Percentiles rank a stretch among this genome's conserved stretches.
These are phyloP conservation scores for Echeneis naucrates DNA, from an alignment of 2,797 vertebrate genomes.

Conservation along the genomic window DNA sequence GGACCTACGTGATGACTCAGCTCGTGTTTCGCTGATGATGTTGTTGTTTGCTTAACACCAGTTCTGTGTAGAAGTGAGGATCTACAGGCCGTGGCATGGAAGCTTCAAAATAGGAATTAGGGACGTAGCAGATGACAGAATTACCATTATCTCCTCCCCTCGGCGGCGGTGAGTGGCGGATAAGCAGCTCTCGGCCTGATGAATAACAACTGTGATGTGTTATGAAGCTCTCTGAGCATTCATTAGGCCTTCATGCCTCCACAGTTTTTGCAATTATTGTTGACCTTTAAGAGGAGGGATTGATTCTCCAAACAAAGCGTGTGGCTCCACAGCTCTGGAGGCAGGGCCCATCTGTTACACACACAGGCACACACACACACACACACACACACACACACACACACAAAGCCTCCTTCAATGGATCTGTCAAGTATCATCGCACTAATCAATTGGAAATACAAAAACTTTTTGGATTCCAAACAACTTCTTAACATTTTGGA, in stretches of 20 bases:
- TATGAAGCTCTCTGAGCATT: slow-evolving; percentile 54
- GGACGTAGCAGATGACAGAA: slow-evolving; percentile 15
- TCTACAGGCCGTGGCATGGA: not conserved
- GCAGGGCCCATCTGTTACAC: slow-evolving; percentile 35
- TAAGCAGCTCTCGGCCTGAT: slow-evolving; percentile 31
- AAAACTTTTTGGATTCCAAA: not conserved
- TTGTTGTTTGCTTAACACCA: too few species aligned
- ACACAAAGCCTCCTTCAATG: slow-evolving; percentile 2
- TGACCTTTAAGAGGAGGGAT: slow-evolving; percentile 59
- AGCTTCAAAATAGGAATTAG: not conserved
- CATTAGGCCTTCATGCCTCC: slow-evolving; percentile 44
- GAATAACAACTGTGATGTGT: slow-evolving; percentile 42
- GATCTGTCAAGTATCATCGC: slow-evolving; percentile 20
- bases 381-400: not conserved
- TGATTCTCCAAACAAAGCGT: slow-evolving; percentile 25
- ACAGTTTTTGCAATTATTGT: slow-evolving; percentile 56
- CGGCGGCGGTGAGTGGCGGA: slow-evolving; percentile 22
- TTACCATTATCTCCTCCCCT: slow-evolving; percentile 35
- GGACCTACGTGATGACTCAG: not conserved
- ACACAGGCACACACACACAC: too few species aligned
- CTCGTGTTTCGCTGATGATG: not conserved
- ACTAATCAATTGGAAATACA: slow-evolving; percentile 1
- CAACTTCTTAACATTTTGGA: not conserved
- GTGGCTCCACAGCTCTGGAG: slow-evolving; percentile 14
- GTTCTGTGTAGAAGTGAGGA: not conserved